Percentiles rank a stretch among this genome's conserved stretches.
Evolutionary conservation across 2,797 vertebrate species (phyloP).

Genomic region (Eulemur albifrons): DNA sequence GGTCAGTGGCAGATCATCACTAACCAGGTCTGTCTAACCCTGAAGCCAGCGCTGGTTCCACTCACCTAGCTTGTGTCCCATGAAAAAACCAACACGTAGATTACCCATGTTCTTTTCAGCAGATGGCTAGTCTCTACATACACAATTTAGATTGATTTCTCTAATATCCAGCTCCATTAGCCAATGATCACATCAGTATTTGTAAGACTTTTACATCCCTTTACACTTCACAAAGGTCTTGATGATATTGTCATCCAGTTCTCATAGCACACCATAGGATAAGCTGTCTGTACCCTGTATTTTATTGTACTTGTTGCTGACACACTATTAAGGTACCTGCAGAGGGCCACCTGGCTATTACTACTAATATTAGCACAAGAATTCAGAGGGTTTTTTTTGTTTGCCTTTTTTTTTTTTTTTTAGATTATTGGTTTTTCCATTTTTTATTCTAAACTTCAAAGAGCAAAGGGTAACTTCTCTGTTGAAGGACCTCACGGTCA

Average conservation of each 20-base stretch:
- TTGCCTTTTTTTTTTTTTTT: neutral
- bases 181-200: neutral
- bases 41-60: neutral
- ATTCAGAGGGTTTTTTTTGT: neutral
- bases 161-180: neutral
- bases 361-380: neutral
- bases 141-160: neutral
- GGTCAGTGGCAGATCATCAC: neutral
- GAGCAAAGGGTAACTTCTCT: neutral
- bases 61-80: neutral
- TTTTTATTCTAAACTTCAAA: slow-evolving; percentile 10
- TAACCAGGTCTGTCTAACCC: neutral
- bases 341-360: neutral
- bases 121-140: neutral
- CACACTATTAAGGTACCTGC: neutral
- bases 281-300: neutral
- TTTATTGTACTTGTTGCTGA: neutral
- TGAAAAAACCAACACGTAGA: neutral
- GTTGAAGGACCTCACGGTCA: neutral
- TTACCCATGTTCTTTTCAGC: neutral
- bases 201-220: neutral
- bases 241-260: neutral
- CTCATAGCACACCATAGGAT: neutral
- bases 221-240: neutral
- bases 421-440: neutral